Evolutionary conservation across 2,797 vertebrate genomes (phyloP).

Genomic region (Sebastes itinus): DNA sequence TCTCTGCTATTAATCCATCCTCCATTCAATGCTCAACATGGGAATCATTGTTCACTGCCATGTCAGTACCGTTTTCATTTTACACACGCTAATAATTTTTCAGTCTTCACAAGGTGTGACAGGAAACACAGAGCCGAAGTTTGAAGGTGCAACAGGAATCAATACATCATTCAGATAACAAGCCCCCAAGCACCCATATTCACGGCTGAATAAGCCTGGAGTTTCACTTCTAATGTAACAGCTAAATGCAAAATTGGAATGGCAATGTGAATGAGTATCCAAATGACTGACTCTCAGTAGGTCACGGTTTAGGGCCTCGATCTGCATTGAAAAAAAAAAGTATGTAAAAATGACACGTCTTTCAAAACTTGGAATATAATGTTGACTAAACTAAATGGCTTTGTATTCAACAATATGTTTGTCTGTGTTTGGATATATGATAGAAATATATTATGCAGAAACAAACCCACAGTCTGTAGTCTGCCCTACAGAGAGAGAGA

Average conservation of each 20-base stretch:
- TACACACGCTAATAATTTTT: constrained; percentile 27
- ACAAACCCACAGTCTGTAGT: neutral
- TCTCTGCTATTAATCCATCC: constrained; percentile 13
- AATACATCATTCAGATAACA: constrained; percentile 50
- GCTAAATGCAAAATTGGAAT: constrained; percentile 6
- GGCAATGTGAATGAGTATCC: neutral
- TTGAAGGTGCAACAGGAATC: constrained; percentile 28
- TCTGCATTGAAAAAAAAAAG: neutral
- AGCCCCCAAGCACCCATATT: constrained; percentile 23
- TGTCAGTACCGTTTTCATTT: constrained; percentile 1
- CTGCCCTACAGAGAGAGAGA: neutral
- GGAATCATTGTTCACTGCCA: constrained; percentile 11
- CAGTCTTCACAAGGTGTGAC: constrained; percentile 35
- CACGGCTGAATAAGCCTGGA: constrained; percentile 11
- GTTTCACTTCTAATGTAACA: constrained; percentile 21
- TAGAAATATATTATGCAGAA: neutral
- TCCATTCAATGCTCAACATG: constrained; percentile 4
- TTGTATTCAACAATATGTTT: neutral
- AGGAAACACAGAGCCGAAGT: constrained; percentile 25
- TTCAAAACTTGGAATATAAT: neutral
- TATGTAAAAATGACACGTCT: neutral
- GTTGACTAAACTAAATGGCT: neutral
- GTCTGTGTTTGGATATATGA: neutral
- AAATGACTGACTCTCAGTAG: neutral
- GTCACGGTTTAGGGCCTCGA: neutral